These are phyloP conservation scores for Andrena haemorrhoa DNA, from an alignment of 2,888 invertebrate genomes.

Conservation along the genomic window DNA sequence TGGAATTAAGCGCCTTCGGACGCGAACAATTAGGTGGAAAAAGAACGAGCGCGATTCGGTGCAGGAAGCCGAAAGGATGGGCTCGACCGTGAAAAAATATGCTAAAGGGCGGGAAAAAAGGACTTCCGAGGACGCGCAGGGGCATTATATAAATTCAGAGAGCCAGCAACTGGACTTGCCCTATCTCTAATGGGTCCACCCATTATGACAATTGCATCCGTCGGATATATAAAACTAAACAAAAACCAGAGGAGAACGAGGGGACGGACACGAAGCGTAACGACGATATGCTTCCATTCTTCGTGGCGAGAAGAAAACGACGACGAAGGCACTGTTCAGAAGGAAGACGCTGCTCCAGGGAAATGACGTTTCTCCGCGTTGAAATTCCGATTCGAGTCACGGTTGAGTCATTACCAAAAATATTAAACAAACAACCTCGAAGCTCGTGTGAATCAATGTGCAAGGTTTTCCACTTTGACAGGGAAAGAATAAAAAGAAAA, in stretches of 20 bases:
- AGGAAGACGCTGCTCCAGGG: no score
- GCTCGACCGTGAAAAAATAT: slow-evolving; percentile 65
- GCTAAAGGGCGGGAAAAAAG: slow-evolving; percentile 58
- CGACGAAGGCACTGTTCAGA: background rate
- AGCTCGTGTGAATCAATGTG: slow-evolving; percentile 18
- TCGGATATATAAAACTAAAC: slow-evolving; percentile 70
- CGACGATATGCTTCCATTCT: slow-evolving; percentile 26
- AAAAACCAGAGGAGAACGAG: slow-evolving; percentile 49
- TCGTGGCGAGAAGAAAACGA: slow-evolving; percentile 7
- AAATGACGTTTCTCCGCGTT: background rate
- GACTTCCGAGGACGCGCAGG: slow-evolving; percentile 57
- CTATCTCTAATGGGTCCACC: slow-evolving; percentile 69
- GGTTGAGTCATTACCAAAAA: background rate
- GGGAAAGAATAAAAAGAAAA: slow-evolving; percentile 1
- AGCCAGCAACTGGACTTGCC: slow-evolving; percentile 32
- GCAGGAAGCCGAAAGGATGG: slow-evolving; percentile 44
- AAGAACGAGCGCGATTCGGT: slow-evolving; percentile 42
- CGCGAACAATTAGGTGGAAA: slow-evolving; percentile 56
- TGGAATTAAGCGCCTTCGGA: slow-evolving; percentile 54
- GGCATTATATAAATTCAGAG: slow-evolving; percentile 77
- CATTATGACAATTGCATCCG: slow-evolving; percentile 78
- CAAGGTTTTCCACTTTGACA: slow-evolving; percentile 2
- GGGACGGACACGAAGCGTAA: slow-evolving; percentile 41
- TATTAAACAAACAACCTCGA: background rate
- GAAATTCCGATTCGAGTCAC: background rate